A percentile compares a stretch with the other conserved stretches of the same genome.
These are phyloP conservation scores for Cotesia congregata DNA, from an alignment of 2,888 invertebrate genomes.

Conservation along the genomic window DNA sequence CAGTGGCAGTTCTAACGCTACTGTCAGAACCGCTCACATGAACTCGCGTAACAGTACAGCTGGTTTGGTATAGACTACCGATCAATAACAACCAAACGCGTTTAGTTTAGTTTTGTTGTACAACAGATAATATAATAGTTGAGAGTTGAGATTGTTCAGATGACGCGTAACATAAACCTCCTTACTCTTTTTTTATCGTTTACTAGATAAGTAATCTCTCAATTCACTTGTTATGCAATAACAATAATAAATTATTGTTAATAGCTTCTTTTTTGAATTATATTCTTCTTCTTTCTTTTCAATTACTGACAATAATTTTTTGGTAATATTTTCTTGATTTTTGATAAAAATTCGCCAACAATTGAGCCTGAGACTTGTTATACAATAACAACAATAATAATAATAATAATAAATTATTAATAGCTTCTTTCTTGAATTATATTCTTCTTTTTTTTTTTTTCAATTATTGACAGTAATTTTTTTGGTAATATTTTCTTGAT, in stretches of 20 bases:
- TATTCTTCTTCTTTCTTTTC: neutral
- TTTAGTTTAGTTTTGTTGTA: slow-evolving; percentile 49
- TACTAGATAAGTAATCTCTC: slow-evolving; percentile 13
- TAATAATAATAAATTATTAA: too few species aligned
- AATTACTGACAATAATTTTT: too few species aligned
- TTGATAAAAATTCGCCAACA: neutral
- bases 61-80: slow-evolving; percentile 56
- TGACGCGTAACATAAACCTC: slow-evolving; percentile 37
- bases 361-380: neutral
- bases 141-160: slow-evolving; percentile 62
- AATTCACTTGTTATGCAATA: neutral
- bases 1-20: slow-evolving; percentile 64
- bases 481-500: too few species aligned
- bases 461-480: too few species aligned
- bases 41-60: slow-evolving; percentile 51
- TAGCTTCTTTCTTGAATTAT: too few species aligned
- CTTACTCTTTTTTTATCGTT: neutral
- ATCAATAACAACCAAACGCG: slow-evolving; percentile 60
- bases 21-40: slow-evolving; percentile 57
- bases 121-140: slow-evolving; percentile 51
- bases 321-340: too few species aligned
- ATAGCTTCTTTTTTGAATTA: neutral
- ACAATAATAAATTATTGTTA: too few species aligned
- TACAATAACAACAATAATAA: too few species aligned
- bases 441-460: too few species aligned